phyloP scores from a whole-genome alignment of 2,113 vertebrate genomes.

The Cathartes aura region DNA sequence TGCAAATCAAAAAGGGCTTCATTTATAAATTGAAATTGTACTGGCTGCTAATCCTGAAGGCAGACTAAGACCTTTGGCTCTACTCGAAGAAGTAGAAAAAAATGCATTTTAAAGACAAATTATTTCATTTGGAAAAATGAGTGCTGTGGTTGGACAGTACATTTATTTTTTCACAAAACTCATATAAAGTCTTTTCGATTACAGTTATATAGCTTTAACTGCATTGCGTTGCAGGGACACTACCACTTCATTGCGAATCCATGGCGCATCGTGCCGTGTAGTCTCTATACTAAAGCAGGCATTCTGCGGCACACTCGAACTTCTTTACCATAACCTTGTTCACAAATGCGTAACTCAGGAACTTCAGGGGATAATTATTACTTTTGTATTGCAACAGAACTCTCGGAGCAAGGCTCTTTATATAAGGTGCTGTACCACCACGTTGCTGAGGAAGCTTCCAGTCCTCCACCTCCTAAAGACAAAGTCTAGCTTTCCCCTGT shows the following conservation, averaged over 20 bases:
- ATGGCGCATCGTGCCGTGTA: fast-evolving
- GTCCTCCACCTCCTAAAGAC: not conserved
- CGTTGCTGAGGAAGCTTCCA: not conserved
- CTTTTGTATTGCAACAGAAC: not conserved
- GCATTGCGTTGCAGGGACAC: not conserved
- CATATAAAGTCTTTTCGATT: not conserved
- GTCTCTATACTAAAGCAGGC: not conserved
- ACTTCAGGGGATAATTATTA: not conserved
- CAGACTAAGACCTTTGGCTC: not conserved
- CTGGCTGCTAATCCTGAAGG: conserved; percentile 9
- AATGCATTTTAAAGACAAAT: conserved; percentile 16
- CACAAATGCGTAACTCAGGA: fast-evolving
- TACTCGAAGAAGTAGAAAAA: not conserved
- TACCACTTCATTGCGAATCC: fast-evolving
- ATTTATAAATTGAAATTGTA: conserved; percentile 24
- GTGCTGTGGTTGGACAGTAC: conserved; percentile 34
- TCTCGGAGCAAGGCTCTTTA: not conserved
- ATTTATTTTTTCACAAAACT: conserved; percentile 24
- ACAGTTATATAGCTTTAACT: fast-evolving
- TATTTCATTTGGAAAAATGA: conserved; percentile 56
- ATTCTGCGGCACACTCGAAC: fast-evolving
- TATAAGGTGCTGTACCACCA: not conserved
- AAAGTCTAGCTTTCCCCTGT: fast-evolving
- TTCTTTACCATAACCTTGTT: too few species aligned
- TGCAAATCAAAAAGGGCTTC: conserved; percentile 36